Conservation (phyloP, 2,888 invertebrate genomes). For the Smittia sp. region DNA sequence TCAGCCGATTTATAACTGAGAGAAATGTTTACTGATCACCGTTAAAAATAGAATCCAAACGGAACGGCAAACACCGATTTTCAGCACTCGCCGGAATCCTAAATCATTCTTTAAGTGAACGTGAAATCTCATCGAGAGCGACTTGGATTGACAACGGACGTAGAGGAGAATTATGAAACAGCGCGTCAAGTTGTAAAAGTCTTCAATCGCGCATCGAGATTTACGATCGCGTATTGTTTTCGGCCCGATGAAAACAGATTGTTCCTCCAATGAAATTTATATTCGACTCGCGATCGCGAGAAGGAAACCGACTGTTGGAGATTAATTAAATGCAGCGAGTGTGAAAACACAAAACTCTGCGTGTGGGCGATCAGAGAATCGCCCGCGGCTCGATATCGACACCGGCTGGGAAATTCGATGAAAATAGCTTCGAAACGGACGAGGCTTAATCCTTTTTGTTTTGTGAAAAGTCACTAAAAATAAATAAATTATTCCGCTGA, state of each 20-base stretch:
- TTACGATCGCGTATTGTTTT: no score
- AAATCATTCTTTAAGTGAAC: background rate
- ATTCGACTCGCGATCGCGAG: background rate
- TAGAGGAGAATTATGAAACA: no score
- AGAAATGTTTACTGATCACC: conserved; percentile 28
- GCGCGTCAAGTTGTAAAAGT: no score
- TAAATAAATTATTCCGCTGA: background rate
- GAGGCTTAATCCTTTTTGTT: background rate
- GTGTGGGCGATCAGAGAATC: background rate
- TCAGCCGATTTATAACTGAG: background rate
- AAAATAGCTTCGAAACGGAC: background rate
- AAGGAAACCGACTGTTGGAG: background rate
- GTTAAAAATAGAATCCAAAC: conserved; percentile 32
- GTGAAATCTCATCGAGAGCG: no score
- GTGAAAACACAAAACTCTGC: background rate
- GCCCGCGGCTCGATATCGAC: background rate
- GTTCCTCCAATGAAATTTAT: no score
- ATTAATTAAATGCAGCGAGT: conserved; percentile 2
- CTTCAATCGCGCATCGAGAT: no score
- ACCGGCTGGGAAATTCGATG: background rate
- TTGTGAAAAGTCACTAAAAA: background rate
- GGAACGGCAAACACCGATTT: conserved; percentile 10
- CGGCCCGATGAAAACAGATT: no score
- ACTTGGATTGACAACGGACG: no score
- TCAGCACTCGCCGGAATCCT: background rate